A percentile compares a stretch with the other conserved stretches of the same genome.
Evolutionary conservation across 2,888 invertebrate species (phyloP).

Genomic region (Oxystoma pomonae): DNA sequence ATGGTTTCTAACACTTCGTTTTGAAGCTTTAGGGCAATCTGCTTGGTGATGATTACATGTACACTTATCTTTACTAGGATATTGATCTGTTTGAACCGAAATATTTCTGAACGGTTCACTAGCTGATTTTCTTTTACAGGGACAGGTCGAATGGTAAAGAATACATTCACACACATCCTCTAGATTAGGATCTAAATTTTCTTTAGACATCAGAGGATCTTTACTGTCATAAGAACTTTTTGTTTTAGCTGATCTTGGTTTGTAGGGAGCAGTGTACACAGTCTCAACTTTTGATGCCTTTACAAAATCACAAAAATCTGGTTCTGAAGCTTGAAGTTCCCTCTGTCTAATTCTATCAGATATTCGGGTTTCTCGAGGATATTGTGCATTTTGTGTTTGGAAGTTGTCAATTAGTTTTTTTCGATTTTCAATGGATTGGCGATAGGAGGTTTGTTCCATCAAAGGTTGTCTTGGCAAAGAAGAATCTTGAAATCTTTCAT

Average conservation of each 20-base stretch:
- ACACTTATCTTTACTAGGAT: neutral
- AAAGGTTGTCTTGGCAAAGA: neutral
- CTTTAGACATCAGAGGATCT: neutral
- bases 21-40: neutral
- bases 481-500: too few species aligned
- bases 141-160: conserved; percentile 6
- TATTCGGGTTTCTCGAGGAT: conserved; percentile 38
- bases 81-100: conserved; percentile 5
- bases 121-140: conserved; percentile 3
- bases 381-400: conserved; percentile 7
- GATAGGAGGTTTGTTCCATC: neutral
- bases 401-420: conserved; percentile 16
- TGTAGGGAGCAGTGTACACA: neutral
- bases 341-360: conserved; percentile 41
- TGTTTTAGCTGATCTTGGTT: neutral
- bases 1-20: neutral
- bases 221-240: neutral
- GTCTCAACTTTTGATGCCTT: conserved; percentile 5
- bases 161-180: conserved; percentile 12
- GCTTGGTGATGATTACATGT: neutral
- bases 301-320: conserved; percentile 28
- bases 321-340: conserved; percentile 22
- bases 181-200: neutral
- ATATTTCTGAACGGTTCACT: conserved; percentile 4
- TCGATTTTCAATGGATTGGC: conserved; percentile 12